These are phyloP conservation scores for Ataeniobius toweri DNA, from an alignment of 2,797 vertebrate genomes.

Conservation along the genomic window DNA sequence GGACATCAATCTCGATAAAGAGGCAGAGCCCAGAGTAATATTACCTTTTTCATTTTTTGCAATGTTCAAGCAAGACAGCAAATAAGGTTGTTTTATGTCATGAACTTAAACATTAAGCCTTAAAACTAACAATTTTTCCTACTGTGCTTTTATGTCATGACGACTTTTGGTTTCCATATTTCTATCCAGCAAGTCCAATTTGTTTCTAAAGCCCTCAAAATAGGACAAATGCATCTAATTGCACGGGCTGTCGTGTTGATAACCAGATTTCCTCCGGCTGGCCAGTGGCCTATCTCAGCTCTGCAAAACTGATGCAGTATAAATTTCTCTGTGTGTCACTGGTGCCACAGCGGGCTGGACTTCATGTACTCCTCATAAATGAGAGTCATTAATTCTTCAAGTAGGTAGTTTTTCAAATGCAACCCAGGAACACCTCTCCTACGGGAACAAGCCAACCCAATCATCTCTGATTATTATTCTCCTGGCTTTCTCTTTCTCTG, in stretches of 20 bases:
- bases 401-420: constrained; percentile 56
- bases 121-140: constrained; percentile 21
- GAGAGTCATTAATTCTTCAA: constrained; percentile 75
- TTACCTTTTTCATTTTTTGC: constrained; percentile 46
- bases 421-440: constrained; percentile 38
- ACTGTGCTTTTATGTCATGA: constrained; percentile 18
- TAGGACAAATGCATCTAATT: constrained; percentile 53
- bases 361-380: constrained; percentile 68
- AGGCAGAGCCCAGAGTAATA: constrained; percentile 62
- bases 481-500: not conserved
- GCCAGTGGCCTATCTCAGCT: constrained; percentile 59
- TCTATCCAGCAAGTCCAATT: constrained; percentile 21
- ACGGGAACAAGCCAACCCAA: constrained; percentile 50
- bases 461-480: constrained; percentile 40
- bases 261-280: constrained; percentile 69
- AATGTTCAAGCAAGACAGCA: constrained; percentile 47
- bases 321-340: constrained; percentile 61
- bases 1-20: constrained; percentile 78
- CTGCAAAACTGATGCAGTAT: constrained; percentile 53
- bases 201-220: constrained; percentile 42
- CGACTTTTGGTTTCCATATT: constrained; percentile 27
- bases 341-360: constrained; percentile 60
- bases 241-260: constrained; percentile 64
- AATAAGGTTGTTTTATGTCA: constrained; percentile 54
- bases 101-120: constrained; percentile 46